Evolutionary conservation across 2,888 invertebrate species (phyloP).

Genomic region (Acanthacorydalis orientalis): DNA sequence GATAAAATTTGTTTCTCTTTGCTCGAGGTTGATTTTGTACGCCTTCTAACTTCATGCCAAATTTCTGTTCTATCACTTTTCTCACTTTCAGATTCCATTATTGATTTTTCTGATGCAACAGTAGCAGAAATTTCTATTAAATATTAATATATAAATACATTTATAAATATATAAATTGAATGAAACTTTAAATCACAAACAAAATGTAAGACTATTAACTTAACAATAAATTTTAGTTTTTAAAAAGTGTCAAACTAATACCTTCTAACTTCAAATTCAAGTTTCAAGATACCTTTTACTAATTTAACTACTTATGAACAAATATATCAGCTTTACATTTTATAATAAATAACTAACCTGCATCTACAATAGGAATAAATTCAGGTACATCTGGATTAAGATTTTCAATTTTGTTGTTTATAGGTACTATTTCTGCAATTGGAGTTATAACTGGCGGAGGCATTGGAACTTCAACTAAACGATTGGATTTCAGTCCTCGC

Average conservation of each 20-base stretch:
- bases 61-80: constrained; percentile 18
- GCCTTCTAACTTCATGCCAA: constrained; percentile 38
- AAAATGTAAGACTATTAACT: too few relatives aligned
- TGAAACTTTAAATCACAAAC: too few relatives aligned
- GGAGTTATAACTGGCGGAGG: neutral
- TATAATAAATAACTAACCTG: neutral
- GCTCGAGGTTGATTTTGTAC: constrained; percentile 12
- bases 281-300: too few relatives aligned
- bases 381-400: constrained; percentile 78
- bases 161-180: too few relatives aligned
- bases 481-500: constrained; percentile 1
- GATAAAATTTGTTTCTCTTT: constrained; percentile 14
- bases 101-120: too few relatives aligned
- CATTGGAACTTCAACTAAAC: constrained; percentile 9
- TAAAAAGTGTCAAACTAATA: too few relatives aligned
- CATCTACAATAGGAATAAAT: constrained; percentile 42
- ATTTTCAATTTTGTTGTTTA: constrained; percentile 29
- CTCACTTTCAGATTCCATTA: neutral
- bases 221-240: too few relatives aligned
- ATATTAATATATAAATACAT: too few relatives aligned
- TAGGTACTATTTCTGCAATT: constrained; percentile 13
- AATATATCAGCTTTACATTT: neutral
- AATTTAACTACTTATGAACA: neutral
- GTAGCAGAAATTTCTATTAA: too few relatives aligned
- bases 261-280: too few relatives aligned